Evolutionary conservation across 2,113 vertebrate genomes (phyloP).

Genomic region (Vidua macroura): DNA sequence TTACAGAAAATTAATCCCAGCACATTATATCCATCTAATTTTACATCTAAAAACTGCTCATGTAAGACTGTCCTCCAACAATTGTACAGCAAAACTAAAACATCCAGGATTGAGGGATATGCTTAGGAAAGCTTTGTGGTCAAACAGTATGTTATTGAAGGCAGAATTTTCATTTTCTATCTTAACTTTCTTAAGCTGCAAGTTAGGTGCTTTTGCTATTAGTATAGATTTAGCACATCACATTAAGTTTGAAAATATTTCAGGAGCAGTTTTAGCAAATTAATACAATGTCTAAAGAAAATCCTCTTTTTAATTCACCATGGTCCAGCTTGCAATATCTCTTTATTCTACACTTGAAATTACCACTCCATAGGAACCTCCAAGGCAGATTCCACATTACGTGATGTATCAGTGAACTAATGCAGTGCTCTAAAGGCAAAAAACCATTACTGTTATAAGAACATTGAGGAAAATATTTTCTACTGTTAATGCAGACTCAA

Average conservation of each 20-base stretch:
- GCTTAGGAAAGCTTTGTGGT: not conserved
- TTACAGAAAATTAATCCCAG: not conserved
- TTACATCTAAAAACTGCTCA: not conserved
- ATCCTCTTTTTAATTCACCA: not conserved
- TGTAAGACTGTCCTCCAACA: not conserved
- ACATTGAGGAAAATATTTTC: not conserved
- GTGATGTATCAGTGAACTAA: not conserved
- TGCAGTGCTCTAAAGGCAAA: not conserved
- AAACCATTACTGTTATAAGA: not conserved
- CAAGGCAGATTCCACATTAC: not conserved
- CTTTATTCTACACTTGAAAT: not conserved
- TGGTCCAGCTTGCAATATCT: not conserved
- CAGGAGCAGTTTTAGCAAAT: not conserved
- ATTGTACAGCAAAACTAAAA: not conserved
- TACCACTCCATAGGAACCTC: not conserved
- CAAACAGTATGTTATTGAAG: not conserved
- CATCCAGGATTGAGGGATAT: not conserved
- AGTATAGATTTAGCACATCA: not conserved
- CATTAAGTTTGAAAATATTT: not conserved
- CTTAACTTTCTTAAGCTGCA: not conserved
- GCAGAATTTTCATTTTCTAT: not conserved
- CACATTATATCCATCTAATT: not conserved
- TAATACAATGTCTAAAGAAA: not conserved
- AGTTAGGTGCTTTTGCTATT: not conserved
- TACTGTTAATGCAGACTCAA: not conserved